A percentile compares a stretch with the other conserved stretches of the same genome.
These are phyloP conservation scores for Drosophila bocki DNA, from an alignment of 1,140 invertebrate genomes.

Conservation along the genomic window DNA sequence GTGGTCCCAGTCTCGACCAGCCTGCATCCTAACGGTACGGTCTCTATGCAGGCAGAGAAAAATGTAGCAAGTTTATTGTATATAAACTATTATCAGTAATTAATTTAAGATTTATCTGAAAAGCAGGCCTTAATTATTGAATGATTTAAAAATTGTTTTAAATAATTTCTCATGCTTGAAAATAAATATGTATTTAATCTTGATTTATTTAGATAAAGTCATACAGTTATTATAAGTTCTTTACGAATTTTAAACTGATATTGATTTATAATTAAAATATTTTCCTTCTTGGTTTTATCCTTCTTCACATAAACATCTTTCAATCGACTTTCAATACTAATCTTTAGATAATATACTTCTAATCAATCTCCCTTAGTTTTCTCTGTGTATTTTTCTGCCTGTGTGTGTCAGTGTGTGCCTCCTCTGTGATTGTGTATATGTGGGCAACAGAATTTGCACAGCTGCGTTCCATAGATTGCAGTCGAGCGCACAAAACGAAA, in stretches of 20 bases:
- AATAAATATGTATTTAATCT: background rate
- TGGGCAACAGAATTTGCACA: constrained; percentile 82
- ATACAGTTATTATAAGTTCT: too few species aligned
- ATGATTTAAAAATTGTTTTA: too few species aligned
- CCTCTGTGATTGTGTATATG: constrained; percentile 50
- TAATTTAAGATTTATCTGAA: too few species aligned
- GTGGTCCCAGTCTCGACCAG: constrained; percentile 55
- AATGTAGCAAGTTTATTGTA: background rate
- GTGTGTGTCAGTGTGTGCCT: constrained; percentile 21
- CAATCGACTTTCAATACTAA: too few species aligned
- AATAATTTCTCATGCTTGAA: too few species aligned
- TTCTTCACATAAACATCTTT: background rate
- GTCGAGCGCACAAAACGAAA: constrained; percentile 81
- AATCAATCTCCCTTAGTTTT: background rate
- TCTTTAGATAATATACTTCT: background rate
- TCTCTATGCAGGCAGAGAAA: constrained; percentile 5
- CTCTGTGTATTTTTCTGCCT: constrained; percentile 18
- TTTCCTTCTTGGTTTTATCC: background rate
- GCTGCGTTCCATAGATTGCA: constrained; percentile 82
- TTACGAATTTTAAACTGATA: background rate
- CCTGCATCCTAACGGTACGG: constrained; percentile 32
- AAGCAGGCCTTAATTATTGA: background rate
- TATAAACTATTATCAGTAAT: background rate
- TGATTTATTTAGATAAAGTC: background rate
- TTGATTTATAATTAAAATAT: background rate